A percentile compares a stretch with the other conserved stretches of the same genome.
Conservation (phyloP, 2,113 vertebrate genomes). For the Pyrgilauda ruficollis region DNA sequence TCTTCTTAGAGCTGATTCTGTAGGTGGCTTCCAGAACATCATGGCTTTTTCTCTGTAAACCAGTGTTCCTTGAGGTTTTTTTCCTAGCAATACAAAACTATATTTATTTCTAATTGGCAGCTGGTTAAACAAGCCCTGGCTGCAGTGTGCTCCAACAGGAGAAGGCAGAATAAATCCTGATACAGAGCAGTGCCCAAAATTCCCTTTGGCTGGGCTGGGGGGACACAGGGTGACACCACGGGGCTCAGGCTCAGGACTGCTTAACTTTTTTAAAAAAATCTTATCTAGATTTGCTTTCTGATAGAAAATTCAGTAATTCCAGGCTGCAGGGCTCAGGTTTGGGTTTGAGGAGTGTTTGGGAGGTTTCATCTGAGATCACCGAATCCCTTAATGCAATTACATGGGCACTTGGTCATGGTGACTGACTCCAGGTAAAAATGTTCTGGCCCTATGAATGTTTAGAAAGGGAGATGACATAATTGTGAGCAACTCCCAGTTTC, state of each 20-base stretch:
- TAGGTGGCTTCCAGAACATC: neutral
- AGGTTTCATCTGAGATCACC: neutral
- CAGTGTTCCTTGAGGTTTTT: neutral
- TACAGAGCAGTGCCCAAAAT: neutral
- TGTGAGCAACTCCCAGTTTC: neutral
- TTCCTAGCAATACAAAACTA: neutral
- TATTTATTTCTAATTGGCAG: neutral
- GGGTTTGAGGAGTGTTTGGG: neutral
- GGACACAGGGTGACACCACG: neutral
- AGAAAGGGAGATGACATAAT: neutral
- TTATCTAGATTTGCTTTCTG: neutral
- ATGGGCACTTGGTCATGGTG: neutral
- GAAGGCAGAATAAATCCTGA: neutral
- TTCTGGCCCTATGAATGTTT: neutral
- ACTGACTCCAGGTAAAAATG: neutral
- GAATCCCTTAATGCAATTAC: neutral
- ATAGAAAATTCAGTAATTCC: neutral
- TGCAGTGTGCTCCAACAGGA: neutral
- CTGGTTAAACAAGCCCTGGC: neutral
- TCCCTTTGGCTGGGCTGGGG: neutral
- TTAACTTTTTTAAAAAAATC: rapidly evolving
- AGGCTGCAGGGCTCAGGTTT: neutral
- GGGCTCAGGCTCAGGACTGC: neutral
- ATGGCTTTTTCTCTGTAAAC: neutral
- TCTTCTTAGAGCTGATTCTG: neutral